A percentile compares a stretch with the other conserved stretches of the same genome.
phyloP scores from a whole-genome alignment of 2,888 invertebrate genomes.

The Sabatieria punctata region DNA sequence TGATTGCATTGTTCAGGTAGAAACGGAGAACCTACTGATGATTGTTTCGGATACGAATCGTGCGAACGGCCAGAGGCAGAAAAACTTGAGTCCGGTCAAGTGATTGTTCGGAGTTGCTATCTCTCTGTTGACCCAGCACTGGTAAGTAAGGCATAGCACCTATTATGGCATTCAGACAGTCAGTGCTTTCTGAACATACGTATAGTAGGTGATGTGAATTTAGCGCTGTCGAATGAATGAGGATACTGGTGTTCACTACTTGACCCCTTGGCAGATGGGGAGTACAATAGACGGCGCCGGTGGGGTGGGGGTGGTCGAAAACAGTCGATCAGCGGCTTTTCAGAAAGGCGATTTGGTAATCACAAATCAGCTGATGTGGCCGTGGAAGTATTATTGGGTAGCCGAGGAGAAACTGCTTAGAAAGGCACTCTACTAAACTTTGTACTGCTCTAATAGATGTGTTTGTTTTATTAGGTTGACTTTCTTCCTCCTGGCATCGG shows the following conservation, averaged over 20 bases:
- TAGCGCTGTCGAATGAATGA: constrained; percentile 35
- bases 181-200: too few species aligned
- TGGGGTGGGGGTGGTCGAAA: constrained; percentile 28
- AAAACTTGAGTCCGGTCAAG: neutral
- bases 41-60: neutral
- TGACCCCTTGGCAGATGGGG: constrained; percentile 27
- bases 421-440: constrained; percentile 10
- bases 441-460: constrained; percentile 2
- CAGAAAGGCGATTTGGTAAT: constrained; percentile 25
- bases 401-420: constrained; percentile 5
- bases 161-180: too few species aligned
- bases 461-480: constrained; percentile 12
- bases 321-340: neutral
- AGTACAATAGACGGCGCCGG: constrained; percentile 30
- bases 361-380: constrained; percentile 20
- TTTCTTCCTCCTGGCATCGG: constrained; percentile 16
- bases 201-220: too few species aligned
- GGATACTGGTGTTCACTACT: constrained; percentile 33
- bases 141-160: neutral
- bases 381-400: constrained; percentile 25
- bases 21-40: neutral
- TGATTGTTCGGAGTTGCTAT: neutral
- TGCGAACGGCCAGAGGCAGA: neutral
- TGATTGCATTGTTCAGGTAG: neutral
- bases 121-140: neutral